phyloP scores from a whole-genome alignment of 2,797 vertebrate genomes.

The Melanogrammus aeglefinus region DNA sequence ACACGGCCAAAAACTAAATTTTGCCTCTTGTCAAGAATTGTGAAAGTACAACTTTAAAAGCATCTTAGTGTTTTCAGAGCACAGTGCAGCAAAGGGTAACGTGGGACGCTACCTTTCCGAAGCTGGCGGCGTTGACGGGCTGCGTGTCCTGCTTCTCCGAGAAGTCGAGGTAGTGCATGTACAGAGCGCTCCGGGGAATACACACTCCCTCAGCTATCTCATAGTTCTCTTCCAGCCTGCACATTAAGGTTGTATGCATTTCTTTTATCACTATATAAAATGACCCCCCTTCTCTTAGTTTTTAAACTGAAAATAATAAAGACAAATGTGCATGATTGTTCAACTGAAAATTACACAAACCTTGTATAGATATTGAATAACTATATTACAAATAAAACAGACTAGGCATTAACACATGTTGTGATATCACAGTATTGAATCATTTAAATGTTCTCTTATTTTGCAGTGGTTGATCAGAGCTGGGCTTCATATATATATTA shows the following conservation, averaged over 20 bases:
- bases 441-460: not conserved
- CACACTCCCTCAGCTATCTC: slow-evolving; percentile 98
- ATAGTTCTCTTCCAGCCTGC: slow-evolving; percentile 98
- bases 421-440: not conserved
- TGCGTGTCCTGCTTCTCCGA: slow-evolving; percentile 97
- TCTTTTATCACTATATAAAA: not conserved
- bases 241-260: slow-evolving; percentile 8
- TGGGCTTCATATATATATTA: not conserved
- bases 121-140: slow-evolving; percentile 97
- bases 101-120: slow-evolving; percentile 87
- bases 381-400: not conserved
- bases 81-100: not conserved
- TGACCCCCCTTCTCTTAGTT: not conserved
- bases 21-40: not conserved
- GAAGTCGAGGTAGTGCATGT: slow-evolving; percentile 99
- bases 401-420: not conserved
- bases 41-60: not conserved
- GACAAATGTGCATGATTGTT: not conserved
- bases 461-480: not conserved
- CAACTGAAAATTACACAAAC: not conserved
- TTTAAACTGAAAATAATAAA: not conserved
- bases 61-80: not conserved
- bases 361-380: no score
- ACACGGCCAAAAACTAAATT: not conserved
- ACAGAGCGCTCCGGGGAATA: slow-evolving; percentile 95